These are phyloP conservation scores for Geococcyx californianus DNA, from an alignment of 2,113 vertebrate species.

Conservation along the genomic window DNA sequence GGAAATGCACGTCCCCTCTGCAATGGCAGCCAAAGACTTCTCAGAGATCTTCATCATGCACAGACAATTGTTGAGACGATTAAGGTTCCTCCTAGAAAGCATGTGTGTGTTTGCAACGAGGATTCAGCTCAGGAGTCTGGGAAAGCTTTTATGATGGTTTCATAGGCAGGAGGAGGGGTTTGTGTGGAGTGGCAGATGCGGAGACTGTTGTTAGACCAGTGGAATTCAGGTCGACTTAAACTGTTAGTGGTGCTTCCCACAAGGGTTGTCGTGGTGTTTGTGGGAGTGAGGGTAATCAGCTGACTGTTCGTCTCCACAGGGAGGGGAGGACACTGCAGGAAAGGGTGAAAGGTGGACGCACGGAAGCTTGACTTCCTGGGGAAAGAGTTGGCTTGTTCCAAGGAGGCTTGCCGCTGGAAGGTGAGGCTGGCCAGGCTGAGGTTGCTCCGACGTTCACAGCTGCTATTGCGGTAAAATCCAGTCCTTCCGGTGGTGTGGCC, in stretches of 20 bases:
- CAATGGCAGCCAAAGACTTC: neutral
- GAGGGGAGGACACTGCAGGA: slow-evolving; percentile 89
- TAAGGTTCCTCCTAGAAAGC: neutral
- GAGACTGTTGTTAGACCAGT: slow-evolving; percentile 86
- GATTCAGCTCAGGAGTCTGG: slow-evolving; percentile 82
- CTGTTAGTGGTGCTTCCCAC: slow-evolving; percentile 62
- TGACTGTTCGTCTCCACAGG: slow-evolving; percentile 88
- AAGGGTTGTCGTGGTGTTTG: slow-evolving; percentile 70
- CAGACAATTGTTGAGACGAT: neutral
- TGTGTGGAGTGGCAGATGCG: slow-evolving; percentile 80
- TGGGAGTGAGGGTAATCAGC: slow-evolving; percentile 81
- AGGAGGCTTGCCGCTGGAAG: slow-evolving; percentile 88
- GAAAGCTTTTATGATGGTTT: slow-evolving; percentile 94
- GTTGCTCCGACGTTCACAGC: slow-evolving; percentile 91
- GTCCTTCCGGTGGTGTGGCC: slow-evolving; percentile 72
- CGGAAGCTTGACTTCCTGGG: slow-evolving; percentile 92
- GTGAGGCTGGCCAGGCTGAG: slow-evolving; percentile 93
- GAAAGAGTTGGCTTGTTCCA: slow-evolving; percentile 86
- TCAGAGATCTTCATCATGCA: neutral
- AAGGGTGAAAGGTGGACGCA: slow-evolving; percentile 94
- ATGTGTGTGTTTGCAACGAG: neutral
- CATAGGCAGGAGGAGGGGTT: slow-evolving; percentile 90
- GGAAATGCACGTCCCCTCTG: neutral
- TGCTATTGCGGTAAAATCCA: slow-evolving; percentile 89
- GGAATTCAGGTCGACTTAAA: slow-evolving; percentile 81